phyloP scores from a whole-genome alignment of 2,113 vertebrate genomes.

The Malurus cyaneus region DNA sequence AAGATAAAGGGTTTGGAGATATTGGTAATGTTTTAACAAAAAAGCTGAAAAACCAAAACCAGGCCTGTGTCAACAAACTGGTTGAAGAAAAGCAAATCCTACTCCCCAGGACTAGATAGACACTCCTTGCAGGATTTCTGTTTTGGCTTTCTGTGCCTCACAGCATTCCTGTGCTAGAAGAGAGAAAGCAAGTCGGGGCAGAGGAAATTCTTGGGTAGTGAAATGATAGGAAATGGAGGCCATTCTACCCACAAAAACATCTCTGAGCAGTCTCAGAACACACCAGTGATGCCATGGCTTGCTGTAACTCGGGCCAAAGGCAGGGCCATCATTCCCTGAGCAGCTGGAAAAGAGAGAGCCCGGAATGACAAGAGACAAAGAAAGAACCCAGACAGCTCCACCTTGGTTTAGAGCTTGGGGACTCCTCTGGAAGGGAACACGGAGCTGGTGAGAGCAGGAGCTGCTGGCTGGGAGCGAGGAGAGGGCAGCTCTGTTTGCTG shows the following conservation, averaged over 20 bases:
- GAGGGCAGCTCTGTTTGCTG: background rate
- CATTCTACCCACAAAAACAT: conserved; percentile 29
- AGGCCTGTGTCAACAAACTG: background rate
- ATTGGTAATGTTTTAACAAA: background rate
- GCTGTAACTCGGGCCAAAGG: background rate
- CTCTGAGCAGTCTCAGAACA: background rate
- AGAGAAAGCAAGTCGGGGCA: background rate
- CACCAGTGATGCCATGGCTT: background rate
- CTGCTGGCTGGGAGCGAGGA: background rate
- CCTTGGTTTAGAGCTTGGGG: background rate
- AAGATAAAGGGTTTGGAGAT: background rate
- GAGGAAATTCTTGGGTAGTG: conserved; percentile 59
- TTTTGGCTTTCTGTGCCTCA: background rate
- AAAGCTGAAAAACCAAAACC: fast-evolving
- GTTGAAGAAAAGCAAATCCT: background rate
- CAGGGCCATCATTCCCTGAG: fast-evolving
- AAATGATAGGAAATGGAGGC: conserved; percentile 21
- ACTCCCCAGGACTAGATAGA: background rate
- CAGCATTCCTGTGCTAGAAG: background rate
- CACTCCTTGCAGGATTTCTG: background rate
- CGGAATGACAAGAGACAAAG: background rate
- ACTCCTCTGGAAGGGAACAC: background rate
- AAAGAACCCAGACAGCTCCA: background rate
- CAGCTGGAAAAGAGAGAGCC: background rate
- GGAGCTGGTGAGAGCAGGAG: background rate